Conservation (phyloP, 2,113 vertebrate species). For the Sakesphorus luctuosus region DNA sequence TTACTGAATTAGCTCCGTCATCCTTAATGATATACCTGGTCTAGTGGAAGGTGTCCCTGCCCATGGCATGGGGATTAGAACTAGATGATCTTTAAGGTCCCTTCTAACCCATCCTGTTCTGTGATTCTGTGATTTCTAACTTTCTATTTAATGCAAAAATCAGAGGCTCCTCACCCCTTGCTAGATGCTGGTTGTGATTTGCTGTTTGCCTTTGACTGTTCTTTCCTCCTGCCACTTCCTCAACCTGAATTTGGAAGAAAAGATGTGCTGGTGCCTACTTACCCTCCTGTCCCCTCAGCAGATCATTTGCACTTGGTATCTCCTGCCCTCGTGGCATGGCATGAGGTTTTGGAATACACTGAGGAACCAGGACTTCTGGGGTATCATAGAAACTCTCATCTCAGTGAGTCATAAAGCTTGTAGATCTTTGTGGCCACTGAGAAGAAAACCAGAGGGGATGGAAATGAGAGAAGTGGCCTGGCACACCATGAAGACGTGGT, state of each 20-base stretch:
- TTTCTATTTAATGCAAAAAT: background rate
- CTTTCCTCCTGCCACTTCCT: background rate
- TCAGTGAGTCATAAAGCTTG: slow-evolving; percentile 28
- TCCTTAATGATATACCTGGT: background rate
- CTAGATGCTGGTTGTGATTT: background rate
- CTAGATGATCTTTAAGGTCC: background rate
- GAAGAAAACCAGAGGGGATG: slow-evolving; percentile 15
- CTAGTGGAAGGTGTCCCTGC: background rate
- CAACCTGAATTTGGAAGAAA: background rate
- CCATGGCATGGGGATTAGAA: background rate
- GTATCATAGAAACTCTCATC: background rate
- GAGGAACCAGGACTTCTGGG: background rate
- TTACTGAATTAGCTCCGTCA: background rate
- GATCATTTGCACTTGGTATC: background rate
- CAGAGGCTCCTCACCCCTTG: background rate
- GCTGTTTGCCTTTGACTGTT: background rate
- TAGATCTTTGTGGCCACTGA: background rate
- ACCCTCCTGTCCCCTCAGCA: background rate
- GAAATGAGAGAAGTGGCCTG: slow-evolving; percentile 3
- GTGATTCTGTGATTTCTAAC: background rate
- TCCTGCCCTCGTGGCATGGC: background rate
- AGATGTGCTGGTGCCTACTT: background rate
- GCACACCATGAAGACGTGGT: background rate
- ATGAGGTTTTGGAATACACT: background rate
- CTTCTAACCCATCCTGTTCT: background rate